Percentiles rank a stretch among this genome's conserved stretches.
Evolutionary conservation across 2,113 vertebrate species (phyloP).

Genomic region (Gopherus flavomarginatus): DNA sequence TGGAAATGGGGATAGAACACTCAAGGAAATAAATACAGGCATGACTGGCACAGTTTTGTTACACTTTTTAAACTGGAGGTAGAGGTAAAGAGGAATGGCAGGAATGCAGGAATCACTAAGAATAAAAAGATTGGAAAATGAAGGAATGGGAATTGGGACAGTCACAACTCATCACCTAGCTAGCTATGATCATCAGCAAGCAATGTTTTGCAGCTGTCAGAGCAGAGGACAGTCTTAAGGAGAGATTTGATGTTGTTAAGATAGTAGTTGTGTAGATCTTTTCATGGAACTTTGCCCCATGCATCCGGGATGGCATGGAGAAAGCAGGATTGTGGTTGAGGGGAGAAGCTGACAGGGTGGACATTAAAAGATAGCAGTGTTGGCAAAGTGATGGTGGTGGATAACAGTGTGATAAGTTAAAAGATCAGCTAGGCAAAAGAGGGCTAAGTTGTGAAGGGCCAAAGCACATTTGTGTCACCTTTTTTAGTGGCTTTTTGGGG

Average conservation of each 20-base stretch:
- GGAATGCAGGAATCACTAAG: not conserved
- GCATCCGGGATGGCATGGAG: not conserved
- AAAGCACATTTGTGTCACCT: not conserved
- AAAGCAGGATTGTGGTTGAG: not conserved
- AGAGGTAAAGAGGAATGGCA: not conserved
- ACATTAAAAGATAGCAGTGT: not conserved
- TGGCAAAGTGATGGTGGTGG: not conserved
- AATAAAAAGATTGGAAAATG: too few species aligned
- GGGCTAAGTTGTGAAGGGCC: not conserved
- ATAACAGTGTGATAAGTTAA: not conserved
- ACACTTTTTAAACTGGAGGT: not conserved
- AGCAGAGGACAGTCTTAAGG: not conserved
- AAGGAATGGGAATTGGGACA: not conserved
- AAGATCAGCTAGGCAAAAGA: not conserved
- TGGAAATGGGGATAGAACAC: not conserved
- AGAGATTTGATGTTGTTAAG: not conserved
- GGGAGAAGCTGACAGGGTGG: not conserved
- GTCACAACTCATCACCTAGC: not conserved
- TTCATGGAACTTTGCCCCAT: not conserved
- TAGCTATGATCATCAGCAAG: accelerated
- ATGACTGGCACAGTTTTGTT: not conserved
- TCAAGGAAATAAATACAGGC: not conserved
- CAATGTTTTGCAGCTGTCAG: not conserved
- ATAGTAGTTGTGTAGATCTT: not conserved
- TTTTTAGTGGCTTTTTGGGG: not conserved